These are phyloP conservation scores for Chrysolina haemoptera DNA, from an alignment of 2,888 invertebrate genomes.

Conservation along the genomic window DNA sequence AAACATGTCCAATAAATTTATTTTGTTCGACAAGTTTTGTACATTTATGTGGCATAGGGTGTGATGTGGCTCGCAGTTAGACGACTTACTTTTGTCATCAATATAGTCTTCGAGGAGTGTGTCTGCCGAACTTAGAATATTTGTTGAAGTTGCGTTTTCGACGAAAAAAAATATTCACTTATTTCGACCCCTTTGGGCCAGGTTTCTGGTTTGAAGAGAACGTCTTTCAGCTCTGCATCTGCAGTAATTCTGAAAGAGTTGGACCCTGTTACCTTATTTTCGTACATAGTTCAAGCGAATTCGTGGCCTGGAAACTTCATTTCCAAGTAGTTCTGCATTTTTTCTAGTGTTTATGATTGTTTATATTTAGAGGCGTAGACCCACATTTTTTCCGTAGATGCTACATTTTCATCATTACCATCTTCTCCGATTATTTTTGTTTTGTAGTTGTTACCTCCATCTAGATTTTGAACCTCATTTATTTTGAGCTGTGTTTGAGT, in stretches of 20 bases:
- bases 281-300: no score
- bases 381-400: no score
- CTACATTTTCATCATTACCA: no score
- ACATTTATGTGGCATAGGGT: no score
- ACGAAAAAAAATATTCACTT: conserved; percentile 20
- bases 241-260: conserved; percentile 23
- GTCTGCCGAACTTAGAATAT: conserved; percentile 18
- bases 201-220: conserved; percentile 13
- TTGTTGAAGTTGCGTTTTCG: conserved; percentile 19
- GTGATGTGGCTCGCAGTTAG: not conserved
- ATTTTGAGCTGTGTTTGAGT: conserved; percentile 13
- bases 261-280: conserved; percentile 24
- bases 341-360: no score
- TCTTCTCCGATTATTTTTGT: no score
- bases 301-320: no score
- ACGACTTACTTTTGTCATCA: not conserved
- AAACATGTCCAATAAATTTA: no score
- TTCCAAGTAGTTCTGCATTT: no score
- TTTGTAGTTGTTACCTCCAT: not conserved
- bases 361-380: no score
- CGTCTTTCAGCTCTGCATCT: conserved; percentile 13
- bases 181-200: conserved; percentile 25
- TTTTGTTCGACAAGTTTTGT: no score
- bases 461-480: conserved; percentile 16
- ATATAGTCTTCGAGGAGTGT: conserved; percentile 4